Evolutionary conservation across 2,888 invertebrate species (phyloP).

Genomic region (Zaprionus bogoriensis): DNA sequence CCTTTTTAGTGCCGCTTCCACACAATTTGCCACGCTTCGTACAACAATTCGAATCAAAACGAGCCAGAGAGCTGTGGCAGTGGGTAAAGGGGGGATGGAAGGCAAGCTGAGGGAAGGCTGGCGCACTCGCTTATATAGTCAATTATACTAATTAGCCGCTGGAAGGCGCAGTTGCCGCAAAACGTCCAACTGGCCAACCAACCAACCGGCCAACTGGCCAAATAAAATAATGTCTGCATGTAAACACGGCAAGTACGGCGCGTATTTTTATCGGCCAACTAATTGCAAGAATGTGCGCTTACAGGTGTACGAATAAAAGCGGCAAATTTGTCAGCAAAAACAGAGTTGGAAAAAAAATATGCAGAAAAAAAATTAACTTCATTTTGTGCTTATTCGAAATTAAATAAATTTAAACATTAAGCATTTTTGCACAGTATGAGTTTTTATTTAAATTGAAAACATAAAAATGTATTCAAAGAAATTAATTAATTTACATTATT

Average conservation of each 20-base stretch:
- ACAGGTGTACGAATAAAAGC: slow-evolving; percentile 1
- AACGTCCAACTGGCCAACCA: slow-evolving; percentile 55
- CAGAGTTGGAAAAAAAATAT: slow-evolving; percentile 1
- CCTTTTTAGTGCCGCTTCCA: slow-evolving; percentile 79
- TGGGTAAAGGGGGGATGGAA: not conserved
- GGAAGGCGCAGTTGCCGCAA: slow-evolving; percentile 41
- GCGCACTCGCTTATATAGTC: slow-evolving; percentile 64
- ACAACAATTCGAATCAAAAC: slow-evolving; percentile 72
- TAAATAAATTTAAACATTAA: no score
- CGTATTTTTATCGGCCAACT: slow-evolving; percentile 20
- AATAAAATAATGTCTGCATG: slow-evolving; percentile 68
- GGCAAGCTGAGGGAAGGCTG: not conserved
- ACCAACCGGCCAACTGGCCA: slow-evolving; percentile 49
- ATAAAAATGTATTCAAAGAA: no score
- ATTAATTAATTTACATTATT: no score
- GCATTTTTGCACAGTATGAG: no score
- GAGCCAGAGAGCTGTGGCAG: slow-evolving; percentile 2
- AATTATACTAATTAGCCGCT: slow-evolving; percentile 78
- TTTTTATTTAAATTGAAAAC: no score
- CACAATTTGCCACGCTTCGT: slow-evolving; percentile 77
- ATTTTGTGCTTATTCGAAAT: no score
- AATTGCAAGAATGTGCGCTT: slow-evolving; percentile 19
- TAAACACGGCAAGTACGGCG: slow-evolving; percentile 36
- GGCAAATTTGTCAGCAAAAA: slow-evolving; percentile 35
- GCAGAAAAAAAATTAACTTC: slow-evolving; percentile 1